Evolutionary conservation across 2,113 vertebrate genomes (phyloP).

Genomic region (Oriolus oriolus): DNA sequence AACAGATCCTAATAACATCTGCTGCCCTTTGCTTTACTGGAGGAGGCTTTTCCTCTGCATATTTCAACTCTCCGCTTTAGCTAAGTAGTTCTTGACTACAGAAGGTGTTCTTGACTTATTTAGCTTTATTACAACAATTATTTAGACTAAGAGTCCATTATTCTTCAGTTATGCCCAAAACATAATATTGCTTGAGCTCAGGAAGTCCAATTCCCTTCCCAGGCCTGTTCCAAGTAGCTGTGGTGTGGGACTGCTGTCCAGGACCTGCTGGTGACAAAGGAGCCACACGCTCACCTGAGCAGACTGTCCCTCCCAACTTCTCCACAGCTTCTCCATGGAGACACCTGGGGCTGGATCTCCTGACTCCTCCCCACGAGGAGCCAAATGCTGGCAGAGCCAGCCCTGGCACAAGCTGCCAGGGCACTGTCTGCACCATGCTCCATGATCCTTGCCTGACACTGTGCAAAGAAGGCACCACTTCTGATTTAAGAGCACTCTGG

Average conservation of each 20-base stretch:
- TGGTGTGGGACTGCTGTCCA: neutral
- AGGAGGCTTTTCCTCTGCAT: neutral
- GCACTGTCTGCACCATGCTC: neutral
- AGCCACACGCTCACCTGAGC: fast-evolving
- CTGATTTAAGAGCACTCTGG: neutral
- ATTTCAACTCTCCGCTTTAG: neutral
- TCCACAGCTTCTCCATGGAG: neutral
- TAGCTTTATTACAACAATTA: neutral
- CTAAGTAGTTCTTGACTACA: neutral
- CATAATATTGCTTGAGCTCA: neutral
- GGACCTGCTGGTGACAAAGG: neutral
- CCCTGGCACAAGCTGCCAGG: fast-evolving
- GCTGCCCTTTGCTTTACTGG: neutral
- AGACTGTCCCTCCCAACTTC: neutral
- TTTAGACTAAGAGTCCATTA: neutral
- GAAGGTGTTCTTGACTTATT: neutral
- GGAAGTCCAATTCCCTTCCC: neutral
- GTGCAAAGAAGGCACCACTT: neutral
- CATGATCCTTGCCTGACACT: neutral
- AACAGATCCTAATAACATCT: neutral
- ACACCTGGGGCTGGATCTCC: neutral
- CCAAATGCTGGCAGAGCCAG: neutral
- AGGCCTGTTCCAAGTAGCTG: neutral
- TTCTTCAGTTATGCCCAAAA: neutral
- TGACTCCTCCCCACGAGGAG: neutral